These are phyloP conservation scores for Harpalus rufipes DNA, from an alignment of 2,888 invertebrate genomes.

Conservation along the genomic window DNA sequence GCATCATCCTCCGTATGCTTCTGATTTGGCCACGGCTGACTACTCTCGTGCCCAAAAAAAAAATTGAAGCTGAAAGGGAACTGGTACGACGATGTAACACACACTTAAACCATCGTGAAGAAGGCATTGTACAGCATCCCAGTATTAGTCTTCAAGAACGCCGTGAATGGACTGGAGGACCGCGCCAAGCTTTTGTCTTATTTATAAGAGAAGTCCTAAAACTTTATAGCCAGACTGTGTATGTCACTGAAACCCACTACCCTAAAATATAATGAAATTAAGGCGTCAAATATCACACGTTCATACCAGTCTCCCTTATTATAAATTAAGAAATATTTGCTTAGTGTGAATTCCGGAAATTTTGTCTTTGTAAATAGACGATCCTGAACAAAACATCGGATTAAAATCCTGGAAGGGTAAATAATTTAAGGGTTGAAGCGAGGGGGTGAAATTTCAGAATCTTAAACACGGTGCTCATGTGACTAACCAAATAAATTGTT, in stretches of 20 bases:
- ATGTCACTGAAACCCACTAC: background rate
- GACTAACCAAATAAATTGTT: conserved; percentile 67
- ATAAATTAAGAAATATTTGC: conserved; percentile 57
- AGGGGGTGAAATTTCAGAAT: conserved; percentile 63
- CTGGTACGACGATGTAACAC: no score
- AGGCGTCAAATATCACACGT: background rate
- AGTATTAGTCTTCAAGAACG: no score
- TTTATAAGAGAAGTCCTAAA: no score
- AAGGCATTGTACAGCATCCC: no score
- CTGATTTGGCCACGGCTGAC: no score
- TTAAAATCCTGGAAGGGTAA: conserved; percentile 66
- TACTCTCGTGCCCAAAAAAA: no score
- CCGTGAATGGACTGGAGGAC: no score
- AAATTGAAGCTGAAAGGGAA: no score
- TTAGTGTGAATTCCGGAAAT: conserved; percentile 37
- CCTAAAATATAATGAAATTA: background rate
- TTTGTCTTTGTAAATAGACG: conserved; percentile 58
- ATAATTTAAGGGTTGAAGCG: conserved; percentile 62
- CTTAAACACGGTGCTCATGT: conserved; percentile 64
- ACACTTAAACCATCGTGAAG: no score
- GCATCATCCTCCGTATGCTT: no score
- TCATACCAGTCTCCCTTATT: background rate
- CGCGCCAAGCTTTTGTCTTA: no score
- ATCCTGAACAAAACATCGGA: conserved; percentile 55
- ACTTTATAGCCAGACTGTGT: background rate